Base-by-base conservation (phyloP, 2,797 vertebrate species). In the Characodon lateralis region DNA sequence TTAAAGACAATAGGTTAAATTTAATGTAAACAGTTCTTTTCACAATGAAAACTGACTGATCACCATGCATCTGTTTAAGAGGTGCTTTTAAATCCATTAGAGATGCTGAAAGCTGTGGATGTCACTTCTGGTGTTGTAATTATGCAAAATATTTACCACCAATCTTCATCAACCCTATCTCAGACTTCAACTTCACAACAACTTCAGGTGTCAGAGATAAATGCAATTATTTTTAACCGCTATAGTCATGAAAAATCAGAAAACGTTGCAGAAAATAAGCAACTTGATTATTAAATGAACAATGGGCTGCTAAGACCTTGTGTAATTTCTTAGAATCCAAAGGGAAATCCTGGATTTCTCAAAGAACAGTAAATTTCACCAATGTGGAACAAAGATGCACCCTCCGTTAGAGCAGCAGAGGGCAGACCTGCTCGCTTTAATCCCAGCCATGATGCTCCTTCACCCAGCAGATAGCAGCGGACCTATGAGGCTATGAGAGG, bases 381-480 rank as follows among this genome's bases (percentile, higher is more conserved):
- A n/a, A 41, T 35, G 26, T n/a, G 81, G 10, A 81, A 41, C 12
- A 26, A 26, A 73, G 56, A 74, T 65, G 76, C 84, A 71, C 24
- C 39, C 73, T 73, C 70, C 51, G 56, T 78, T 43, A 53, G 77
- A 75, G 66, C 76, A 89, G 80, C 84, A 89, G 86, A 87, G 89
- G 90, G 89, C 85, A 89, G 85, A 83, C 22, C 73, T 80, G 89
- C 20, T 72, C n/a, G 76, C 1, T 75, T 71, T 80, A 78, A 83
- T 77, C 76, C 73, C 77, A 63, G 71, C 58, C 3, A 26, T 5
- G 3, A 26, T 1, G 41, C 6, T 39, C 41, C 26, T 46, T 66
- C 13, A 20, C 10, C 20, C 13, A 20, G 24, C 22, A 35, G 74
- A 66, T 53, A 63, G 69, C 58, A 31, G 26, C 58, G 73, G 46